These are phyloP conservation scores for Patella caerulea DNA, from an alignment of 2,888 invertebrate species.

Conservation along the genomic window DNA sequence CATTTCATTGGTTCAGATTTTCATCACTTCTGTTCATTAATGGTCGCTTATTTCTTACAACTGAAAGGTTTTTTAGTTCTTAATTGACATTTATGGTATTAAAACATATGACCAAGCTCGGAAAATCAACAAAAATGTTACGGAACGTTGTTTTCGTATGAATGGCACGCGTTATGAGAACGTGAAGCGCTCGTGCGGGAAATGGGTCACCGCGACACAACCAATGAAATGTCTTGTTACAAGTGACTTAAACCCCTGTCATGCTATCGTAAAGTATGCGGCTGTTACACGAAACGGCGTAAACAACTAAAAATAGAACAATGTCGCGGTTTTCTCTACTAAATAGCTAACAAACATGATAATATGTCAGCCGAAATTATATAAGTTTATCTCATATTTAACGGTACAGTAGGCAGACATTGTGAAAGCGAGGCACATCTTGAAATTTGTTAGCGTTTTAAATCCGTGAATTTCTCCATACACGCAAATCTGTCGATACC, in stretches of 20 bases:
- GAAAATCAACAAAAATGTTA: too few relatives aligned
- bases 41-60: too few relatives aligned
- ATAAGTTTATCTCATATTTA: neutral
- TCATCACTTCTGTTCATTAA: constrained; percentile 15
- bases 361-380: constrained; percentile 9
- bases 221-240: constrained; percentile 40
- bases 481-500: too few relatives aligned
- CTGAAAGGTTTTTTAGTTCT: too few relatives aligned
- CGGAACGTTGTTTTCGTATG: too few relatives aligned
- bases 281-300: constrained; percentile 34
- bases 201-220: constrained; percentile 29
- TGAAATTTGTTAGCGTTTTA: too few relatives aligned
- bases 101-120: too few relatives aligned
- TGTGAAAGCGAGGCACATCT: too few relatives aligned
- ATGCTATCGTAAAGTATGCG: constrained; percentile 27
- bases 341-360: neutral
- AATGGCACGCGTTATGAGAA: neutral
- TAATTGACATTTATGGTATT: too few relatives aligned
- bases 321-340: constrained; percentile 12
- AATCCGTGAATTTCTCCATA: too few relatives aligned
- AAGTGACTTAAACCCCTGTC: constrained; percentile 15
- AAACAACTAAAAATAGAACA: constrained; percentile 49
- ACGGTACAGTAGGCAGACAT: too few relatives aligned
- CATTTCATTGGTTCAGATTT: constrained; percentile 35
- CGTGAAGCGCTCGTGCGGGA: constrained; percentile 14